Evolutionary conservation across 2,797 vertebrate species (phyloP), one percentile per base, ranked within the genome.

Genomic region (Yasuhikotakia modesta): DNA sequence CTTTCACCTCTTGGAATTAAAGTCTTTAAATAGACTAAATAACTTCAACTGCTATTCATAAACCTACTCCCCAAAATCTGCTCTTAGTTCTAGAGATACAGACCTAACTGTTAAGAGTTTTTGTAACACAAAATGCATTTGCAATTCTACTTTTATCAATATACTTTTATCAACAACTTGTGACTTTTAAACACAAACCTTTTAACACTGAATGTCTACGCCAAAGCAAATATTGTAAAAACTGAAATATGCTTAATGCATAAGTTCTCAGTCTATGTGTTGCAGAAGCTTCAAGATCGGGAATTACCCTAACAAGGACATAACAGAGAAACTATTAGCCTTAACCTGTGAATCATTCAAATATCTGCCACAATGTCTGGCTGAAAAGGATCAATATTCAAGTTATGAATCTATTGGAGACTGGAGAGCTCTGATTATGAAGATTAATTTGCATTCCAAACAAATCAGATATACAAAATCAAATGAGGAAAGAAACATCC

Each of bases 261-360:
- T 39, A 39, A 7, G 8, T 39, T 8, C 8, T 39, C 35, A 39
- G 35, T 39, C 35, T 39, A 27, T 27, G 35, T 39, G 5, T 39
- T 39, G 8, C 35, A 39, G 35, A 39, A 39, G 6, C 35, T 39
- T 1, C 8, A 39, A 39, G 21, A 45, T 46, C 17, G 30, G 57
- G 17, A 57, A 19, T 57, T 76, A 35, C 63, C 73, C 63, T 67
- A 76, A 76, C 22, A 76, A 76, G 73, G 63, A 57, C 63, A 67
- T 76, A 76, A 66, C 61, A 55, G 73, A 17, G 48, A 75, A 66
- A 75, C 73, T 24, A 53, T 58, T 43, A 30, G 61, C 48, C 35
- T 66, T 48, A 27, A 67, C 6, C 35, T 57, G 61, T 74, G 30
- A 74, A 76, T 45, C 22, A 16, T 30, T 5, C 5, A 57, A 58